Conservation (phyloP, 2,797 vertebrate species). For the Sardinella longiceps region DNA sequence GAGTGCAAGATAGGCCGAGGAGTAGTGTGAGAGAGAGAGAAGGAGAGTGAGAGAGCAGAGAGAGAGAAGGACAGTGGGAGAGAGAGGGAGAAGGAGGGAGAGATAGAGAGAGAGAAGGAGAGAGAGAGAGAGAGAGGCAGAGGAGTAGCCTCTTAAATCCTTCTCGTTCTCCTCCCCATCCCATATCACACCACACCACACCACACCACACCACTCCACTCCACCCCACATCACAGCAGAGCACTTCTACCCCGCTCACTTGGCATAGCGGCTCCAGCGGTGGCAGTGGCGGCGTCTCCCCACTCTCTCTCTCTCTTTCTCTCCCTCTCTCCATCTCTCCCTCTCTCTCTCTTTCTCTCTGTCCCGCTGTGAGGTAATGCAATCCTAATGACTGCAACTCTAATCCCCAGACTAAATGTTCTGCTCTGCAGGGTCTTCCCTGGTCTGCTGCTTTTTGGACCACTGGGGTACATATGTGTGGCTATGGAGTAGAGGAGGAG, state of each 20-base stretch:
- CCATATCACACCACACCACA: not conserved
- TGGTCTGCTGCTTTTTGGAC: not conserved
- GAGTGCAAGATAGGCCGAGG: too few relatives aligned
- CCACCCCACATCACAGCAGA: too few relatives aligned
- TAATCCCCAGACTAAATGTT: constrained; percentile 10
- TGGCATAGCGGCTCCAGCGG: too few relatives aligned
- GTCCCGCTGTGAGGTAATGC: not conserved
- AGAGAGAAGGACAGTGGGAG: too few relatives aligned
- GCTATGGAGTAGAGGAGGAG: not conserved
- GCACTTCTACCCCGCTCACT: not conserved
- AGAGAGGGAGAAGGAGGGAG: too few relatives aligned
- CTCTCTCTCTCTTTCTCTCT: too few relatives aligned
- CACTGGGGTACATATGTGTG: not conserved
- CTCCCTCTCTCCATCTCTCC: not conserved
- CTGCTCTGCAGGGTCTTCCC: not conserved
- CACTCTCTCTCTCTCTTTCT: not conserved
- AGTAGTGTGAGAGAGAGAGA: not conserved
- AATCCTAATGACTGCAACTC: constrained; percentile 16
- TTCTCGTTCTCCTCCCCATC: not conserved
- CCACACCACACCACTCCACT: not conserved
- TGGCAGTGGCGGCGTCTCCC: too few relatives aligned
- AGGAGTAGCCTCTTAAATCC: not conserved
- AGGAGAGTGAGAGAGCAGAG: too few relatives aligned
- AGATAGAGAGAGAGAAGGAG: too few relatives aligned
- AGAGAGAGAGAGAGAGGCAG: too few relatives aligned